Base-by-base conservation (phyloP, 2,113 vertebrate species). In the Taurulus bubalis region DNA sequence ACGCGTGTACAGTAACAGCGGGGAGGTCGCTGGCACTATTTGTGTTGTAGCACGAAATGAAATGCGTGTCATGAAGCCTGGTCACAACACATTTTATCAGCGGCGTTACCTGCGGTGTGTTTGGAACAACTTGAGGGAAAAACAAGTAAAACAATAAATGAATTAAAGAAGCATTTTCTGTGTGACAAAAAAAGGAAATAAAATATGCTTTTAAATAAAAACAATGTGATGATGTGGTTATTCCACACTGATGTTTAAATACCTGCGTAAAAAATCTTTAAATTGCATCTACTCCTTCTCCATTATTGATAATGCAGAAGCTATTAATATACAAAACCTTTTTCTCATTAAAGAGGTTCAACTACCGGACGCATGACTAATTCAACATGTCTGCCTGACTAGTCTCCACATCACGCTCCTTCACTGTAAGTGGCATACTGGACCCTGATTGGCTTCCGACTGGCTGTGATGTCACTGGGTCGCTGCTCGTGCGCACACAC, bases 1-100 rank as follows among this genome's bases (percentile, higher is more conserved):
- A 79, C 74, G 49, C 75, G 66, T 45, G 14, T 79, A 65, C 66
- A 77, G 79, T 8, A 83, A 71, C 71, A 56, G 77, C 10, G 47
- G 67, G 77, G 78, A 12, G 83, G 85, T 74, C 12, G 11, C 22
- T 0, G 30, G 45, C 65, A 62, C 16, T 14, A 32, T 47, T 63
- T 67, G 14, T 6, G 49, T 64, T 3, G 40, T 24, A 8, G 20
- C 20, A 10, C 6, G 1, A 40, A 42, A 55, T 51, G 12, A 22
- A 72, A 45, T 24, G 30, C 0, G 12, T 55, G 2, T 8, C 47
- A 51, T 10, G 34, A 32, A 42, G 15, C 26, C n/a, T 3, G 8
- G n/a, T 60, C 51, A 59, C 26, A 6, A 47, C 30, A 56, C 22
- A 59, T 32, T 34, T 63, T 30, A 51, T 8, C 42, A n/a, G 2